These are phyloP conservation scores for Cardiocondyla obscurior DNA, from an alignment of 1,140 invertebrate genomes.

Conservation along the genomic window DNA sequence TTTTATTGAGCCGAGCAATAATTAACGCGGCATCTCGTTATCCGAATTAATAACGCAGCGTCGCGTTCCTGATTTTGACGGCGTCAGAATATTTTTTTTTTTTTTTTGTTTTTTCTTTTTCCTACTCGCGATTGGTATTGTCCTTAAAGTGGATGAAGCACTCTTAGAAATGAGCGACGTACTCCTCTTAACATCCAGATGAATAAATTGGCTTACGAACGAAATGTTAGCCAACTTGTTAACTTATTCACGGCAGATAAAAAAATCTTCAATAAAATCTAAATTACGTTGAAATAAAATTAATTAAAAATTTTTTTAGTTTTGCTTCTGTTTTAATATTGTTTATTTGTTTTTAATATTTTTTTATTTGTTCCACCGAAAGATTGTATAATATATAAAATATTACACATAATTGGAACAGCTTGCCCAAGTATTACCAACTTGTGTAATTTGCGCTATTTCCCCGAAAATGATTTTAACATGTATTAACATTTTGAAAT, in stretches of 20 bases:
- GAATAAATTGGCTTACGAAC: constrained; percentile 24
- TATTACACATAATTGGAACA: background rate
- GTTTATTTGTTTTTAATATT: background rate
- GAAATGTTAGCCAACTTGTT: constrained; percentile 32
- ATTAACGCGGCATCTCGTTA: constrained; percentile 50
- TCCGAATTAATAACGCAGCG: constrained; percentile 56
- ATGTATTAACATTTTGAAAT: background rate
- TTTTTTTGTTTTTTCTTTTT: constrained; percentile 46
- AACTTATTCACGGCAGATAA: background rate
- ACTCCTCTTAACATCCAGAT: background rate
- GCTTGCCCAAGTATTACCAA: background rate
- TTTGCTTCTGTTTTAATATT: background rate
- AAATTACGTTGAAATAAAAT: background rate
- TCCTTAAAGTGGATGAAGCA: constrained; percentile 36
- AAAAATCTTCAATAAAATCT: background rate
- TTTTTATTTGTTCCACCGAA: too few relatives aligned
- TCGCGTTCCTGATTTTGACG: constrained; percentile 53
- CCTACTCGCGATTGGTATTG: background rate
- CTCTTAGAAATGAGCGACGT: background rate
- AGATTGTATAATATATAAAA: too few relatives aligned
- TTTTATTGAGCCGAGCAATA: constrained; percentile 39
- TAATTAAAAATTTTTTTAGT: background rate
- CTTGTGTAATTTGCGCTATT: background rate
- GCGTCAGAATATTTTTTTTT: constrained; percentile 37
- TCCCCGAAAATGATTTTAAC: background rate